Conservation (phyloP, 1,140 invertebrate genomes). For the Aradophagus sp. region DNA sequence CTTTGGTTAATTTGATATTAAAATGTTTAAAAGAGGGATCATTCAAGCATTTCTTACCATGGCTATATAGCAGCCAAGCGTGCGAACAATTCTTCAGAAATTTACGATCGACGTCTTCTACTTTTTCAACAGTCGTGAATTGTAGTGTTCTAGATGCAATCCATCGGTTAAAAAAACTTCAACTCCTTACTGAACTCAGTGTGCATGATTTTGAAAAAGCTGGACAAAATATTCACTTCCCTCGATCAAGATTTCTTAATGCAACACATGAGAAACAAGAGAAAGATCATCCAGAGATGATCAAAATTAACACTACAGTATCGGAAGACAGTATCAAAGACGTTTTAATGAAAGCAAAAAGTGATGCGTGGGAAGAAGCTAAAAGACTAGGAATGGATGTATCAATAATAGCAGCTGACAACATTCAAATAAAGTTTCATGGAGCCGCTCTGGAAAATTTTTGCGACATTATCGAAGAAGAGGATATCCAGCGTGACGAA, state of each 20-base stretch:
- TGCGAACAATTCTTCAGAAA: too few relatives aligned
- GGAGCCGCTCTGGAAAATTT: not conserved
- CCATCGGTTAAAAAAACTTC: too few relatives aligned
- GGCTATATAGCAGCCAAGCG: too few relatives aligned
- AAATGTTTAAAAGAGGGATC: too few relatives aligned
- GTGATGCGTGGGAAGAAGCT: constrained; percentile 1
- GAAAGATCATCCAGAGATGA: not conserved
- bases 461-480: constrained; percentile 6
- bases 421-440: constrained; percentile 16
- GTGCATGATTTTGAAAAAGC: too few relatives aligned
- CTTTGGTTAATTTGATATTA: too few relatives aligned
- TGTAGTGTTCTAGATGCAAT: too few relatives aligned
- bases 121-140: too few relatives aligned
- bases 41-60: too few relatives aligned
- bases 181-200: too few relatives aligned
- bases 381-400: constrained; percentile 3
- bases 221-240: constrained; percentile 7
- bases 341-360: constrained; percentile 12
- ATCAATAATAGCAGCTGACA: constrained; percentile 1
- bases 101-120: too few relatives aligned
- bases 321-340: not conserved
- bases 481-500: constrained; percentile 11
- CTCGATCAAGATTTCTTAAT: constrained; percentile 3
- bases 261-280: constrained; percentile 6
- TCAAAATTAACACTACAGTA: constrained; percentile 7